Evolutionary conservation across 2,113 vertebrate species (phyloP), one percentile per base, ranked within the genome.

Genomic region (Anarhynchus alexandrinus): DNA sequence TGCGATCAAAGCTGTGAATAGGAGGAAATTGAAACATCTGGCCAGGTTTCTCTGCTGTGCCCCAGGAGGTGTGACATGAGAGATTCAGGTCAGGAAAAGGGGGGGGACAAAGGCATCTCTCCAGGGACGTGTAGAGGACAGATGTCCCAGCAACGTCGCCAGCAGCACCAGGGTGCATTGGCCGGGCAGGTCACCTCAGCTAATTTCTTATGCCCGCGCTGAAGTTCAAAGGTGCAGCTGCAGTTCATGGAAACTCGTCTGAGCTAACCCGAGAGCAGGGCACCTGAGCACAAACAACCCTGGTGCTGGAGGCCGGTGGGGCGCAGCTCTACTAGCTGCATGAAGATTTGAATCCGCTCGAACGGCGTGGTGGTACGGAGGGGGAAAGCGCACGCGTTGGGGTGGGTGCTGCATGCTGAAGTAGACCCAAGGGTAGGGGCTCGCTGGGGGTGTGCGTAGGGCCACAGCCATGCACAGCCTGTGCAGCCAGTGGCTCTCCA

Each of bases 1-100:
- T 95, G 89, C 52, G 94, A 82, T 97, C 96, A 94, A 88, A 97
- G 69, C 76, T 96, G 91, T 67, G 81, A 95, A 95, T 86, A 77
- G 1, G 22, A 95, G 92, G 59, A 95, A 95, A 95, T 77, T 54
- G 90, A 80, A 96, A 96, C 97, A 97, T 90, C 93, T 93, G 95
- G 88, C 90, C 59, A 85, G 61, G n/a, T 77, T 95, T 79, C 64
- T 91, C 74, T 58, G 43, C 66, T 51, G 47, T 70, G 91, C 92
- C 83, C 45, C 85, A 26, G 76, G 86, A 91, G 64, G 27, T 52
- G 70, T 0, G 45, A 93, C 69, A 69, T 15, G 52, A 76, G 66
- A 77, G 58, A 82, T 82, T 82, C 55, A 47, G 71, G 78, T 91
- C 73, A 78, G 83, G n/a, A n/a, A 42, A 49, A 65, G 57, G 40